Conservation (phyloP, 1,140 invertebrate genomes). For the Bombus huntii region DNA sequence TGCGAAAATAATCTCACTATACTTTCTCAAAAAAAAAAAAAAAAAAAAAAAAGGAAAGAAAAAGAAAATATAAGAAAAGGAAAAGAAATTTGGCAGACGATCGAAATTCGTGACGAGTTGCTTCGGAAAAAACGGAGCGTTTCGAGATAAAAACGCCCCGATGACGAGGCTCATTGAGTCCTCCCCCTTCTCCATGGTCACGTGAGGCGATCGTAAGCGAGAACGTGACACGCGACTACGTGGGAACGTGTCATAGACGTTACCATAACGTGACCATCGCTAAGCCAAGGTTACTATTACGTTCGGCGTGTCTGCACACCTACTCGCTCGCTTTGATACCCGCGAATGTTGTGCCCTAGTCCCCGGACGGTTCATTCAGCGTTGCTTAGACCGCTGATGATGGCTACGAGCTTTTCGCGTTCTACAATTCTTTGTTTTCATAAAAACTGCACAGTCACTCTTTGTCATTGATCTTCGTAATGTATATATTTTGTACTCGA, state of each 20-base stretch:
- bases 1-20: neutral
- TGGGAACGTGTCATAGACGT: conserved; percentile 72
- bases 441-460: neutral
- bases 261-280: conserved; percentile 71
- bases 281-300: conserved; percentile 80
- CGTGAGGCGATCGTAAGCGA: conserved; percentile 60
- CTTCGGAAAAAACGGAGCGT: conserved; percentile 21
- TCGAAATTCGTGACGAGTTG: neutral
- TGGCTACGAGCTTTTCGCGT: conserved; percentile 65
- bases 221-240: conserved; percentile 64
- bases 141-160: conserved; percentile 36
- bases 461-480: neutral
- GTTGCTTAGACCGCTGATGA: conserved; percentile 63
- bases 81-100: neutral
- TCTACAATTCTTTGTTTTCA: neutral
- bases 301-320: conserved; percentile 74
- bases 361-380: conserved; percentile 74
- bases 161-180: conserved; percentile 24
- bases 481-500: neutral
- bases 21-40: neutral
- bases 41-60: no score
- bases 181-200: conserved; percentile 38
- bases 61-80: no score
- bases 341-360: conserved; percentile 72
- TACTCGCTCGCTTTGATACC: conserved; percentile 77